Conservation (phyloP, 2,797 vertebrate genomes). For the Geotrypetes seraphini region DNA sequence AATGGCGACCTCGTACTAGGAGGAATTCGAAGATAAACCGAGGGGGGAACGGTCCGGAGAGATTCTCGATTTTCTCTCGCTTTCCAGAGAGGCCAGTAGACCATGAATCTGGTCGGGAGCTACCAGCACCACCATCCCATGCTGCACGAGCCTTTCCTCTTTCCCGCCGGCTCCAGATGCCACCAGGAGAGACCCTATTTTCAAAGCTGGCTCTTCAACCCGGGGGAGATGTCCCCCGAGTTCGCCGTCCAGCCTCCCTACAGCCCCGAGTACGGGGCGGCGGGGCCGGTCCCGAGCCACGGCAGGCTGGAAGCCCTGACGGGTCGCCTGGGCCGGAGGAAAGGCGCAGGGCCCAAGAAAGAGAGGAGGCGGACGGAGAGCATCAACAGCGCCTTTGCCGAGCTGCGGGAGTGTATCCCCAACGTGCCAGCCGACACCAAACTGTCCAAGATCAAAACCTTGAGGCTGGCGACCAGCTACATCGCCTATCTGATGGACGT, state of each 20-base stretch:
- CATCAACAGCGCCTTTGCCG: constrained; percentile 83
- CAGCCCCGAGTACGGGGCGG: constrained; percentile 42
- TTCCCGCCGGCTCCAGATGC: constrained; percentile 69
- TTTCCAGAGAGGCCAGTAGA: too few relatives aligned
- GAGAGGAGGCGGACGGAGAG: constrained; percentile 83
- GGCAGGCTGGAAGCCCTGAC: constrained; percentile 61
- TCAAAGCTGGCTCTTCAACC: constrained; percentile 82
- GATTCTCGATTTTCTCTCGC: too few relatives aligned
- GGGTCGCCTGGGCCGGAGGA: constrained; percentile 58
- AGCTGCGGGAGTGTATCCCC: constrained; percentile 78
- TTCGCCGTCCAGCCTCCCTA: constrained; percentile 57
- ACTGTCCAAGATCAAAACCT: constrained; percentile 81
- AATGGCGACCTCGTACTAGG: too few relatives aligned
- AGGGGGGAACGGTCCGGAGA: too few relatives aligned
- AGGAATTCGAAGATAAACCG: too few relatives aligned
- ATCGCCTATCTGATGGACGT: constrained; percentile 86
- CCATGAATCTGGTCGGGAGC: constrained; percentile 87
- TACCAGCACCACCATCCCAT: constrained; percentile 77
- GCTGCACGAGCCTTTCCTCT: constrained; percentile 84
- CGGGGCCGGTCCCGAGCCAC: constrained; percentile 44
- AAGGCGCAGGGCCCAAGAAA: constrained; percentile 75
- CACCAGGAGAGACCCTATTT: constrained; percentile 83
- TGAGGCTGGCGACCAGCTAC: constrained; percentile 79
- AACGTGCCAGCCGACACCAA: constrained; percentile 84
- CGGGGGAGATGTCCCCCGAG: constrained; percentile 64